phyloP scores from a whole-genome alignment of 2,888 invertebrate species.

The Automeris io region DNA sequence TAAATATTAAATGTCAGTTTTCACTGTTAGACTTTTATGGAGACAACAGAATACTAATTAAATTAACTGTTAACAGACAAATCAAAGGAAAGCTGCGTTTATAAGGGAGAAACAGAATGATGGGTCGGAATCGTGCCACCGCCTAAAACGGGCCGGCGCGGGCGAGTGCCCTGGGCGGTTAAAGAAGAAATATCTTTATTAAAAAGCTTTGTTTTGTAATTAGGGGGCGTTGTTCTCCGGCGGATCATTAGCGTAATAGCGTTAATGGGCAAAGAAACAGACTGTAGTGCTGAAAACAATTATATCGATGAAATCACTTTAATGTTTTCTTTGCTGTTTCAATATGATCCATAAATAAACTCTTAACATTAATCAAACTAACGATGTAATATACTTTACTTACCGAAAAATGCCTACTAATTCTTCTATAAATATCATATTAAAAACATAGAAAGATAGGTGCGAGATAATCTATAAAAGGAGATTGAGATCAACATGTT shows the following conservation, averaged over 20 bases:
- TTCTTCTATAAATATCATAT: too few species aligned
- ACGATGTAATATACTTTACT: too few species aligned
- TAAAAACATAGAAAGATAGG: too few species aligned
- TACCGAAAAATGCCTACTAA: too few species aligned
- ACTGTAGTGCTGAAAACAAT: conserved; percentile 24
- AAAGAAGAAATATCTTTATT: conserved; percentile 57
- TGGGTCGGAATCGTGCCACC: neutral
- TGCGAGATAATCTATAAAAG: too few species aligned
- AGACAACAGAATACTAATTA: conserved; percentile 1
- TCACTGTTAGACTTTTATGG: too few species aligned
- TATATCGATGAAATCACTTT: neutral
- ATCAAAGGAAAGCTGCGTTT: neutral
- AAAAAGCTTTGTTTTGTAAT: conserved; percentile 70
- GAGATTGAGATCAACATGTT: too few species aligned
- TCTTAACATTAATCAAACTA: too few species aligned
- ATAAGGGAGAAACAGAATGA: neutral
- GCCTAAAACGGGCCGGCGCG: conserved; percentile 8
- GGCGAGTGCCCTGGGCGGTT: conserved; percentile 14
- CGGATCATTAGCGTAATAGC: conserved; percentile 67
- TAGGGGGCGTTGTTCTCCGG: conserved; percentile 45
- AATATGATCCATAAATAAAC: too few species aligned
- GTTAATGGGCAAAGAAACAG: conserved; percentile 43
- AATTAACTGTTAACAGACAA: conserved; percentile 1
- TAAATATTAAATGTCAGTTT: too few species aligned
- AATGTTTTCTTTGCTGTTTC: too few species aligned